phyloP scores from a whole-genome alignment of 1,140 invertebrate species.

The Aporrectodea caliginosa region DNA sequence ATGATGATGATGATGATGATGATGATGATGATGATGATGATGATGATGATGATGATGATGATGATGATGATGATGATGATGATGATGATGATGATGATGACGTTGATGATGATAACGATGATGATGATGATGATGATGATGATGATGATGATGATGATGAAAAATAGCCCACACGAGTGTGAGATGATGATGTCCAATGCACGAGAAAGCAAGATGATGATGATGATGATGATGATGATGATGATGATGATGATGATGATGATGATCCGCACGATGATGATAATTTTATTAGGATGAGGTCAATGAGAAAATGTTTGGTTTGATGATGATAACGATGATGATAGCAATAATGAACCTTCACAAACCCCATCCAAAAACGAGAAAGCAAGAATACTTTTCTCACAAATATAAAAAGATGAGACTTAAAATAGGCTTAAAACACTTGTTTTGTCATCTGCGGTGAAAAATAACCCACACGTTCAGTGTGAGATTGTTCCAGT shows the following conservation, averaged over 20 bases:
- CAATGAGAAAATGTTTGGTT: too few species aligned
- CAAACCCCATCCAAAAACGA: too few species aligned
- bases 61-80: constrained; percentile 10
- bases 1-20: constrained; percentile 15
- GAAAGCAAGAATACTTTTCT: too few species aligned
- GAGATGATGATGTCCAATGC: constrained; percentile 7
- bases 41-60: constrained; percentile 15
- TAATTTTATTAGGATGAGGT: too few species aligned
- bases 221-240: constrained; percentile 20
- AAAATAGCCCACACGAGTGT: too few species aligned
- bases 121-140: constrained; percentile 20
- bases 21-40: constrained; percentile 22
- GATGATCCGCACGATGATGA: constrained; percentile 4
- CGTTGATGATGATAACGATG: constrained; percentile 15
- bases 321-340: too few species aligned
- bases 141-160: constrained; percentile 14
- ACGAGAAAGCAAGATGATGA: constrained; percentile 8
- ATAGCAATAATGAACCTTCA: too few species aligned
- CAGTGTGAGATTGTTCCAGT: too few species aligned
- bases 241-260: constrained; percentile 20
- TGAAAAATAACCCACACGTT: too few species aligned
- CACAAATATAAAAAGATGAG: too few species aligned
- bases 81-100: constrained; percentile 23
- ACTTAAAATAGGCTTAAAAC: too few species aligned
- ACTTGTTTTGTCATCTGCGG: too few species aligned